Percentiles rank a stretch among this genome's conserved stretches.
These are phyloP conservation scores for Protodeltote pygarga DNA, from an alignment of 2,888 invertebrate genomes.

Conservation along the genomic window DNA sequence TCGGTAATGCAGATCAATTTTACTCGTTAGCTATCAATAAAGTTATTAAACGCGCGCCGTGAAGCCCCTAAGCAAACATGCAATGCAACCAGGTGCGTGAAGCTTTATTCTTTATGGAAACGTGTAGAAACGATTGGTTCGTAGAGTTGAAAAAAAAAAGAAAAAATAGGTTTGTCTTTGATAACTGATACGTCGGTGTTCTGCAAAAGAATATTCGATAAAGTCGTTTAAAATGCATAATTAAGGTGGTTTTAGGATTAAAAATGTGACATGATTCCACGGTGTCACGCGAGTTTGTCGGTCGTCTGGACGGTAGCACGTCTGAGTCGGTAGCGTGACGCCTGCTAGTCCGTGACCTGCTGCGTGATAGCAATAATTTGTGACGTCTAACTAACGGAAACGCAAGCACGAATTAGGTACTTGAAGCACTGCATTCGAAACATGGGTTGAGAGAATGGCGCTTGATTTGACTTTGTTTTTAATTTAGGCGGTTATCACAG, in stretches of 20 bases:
- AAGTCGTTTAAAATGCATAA: constrained; percentile 37
- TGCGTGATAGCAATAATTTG: constrained; percentile 30
- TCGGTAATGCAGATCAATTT: constrained; percentile 82
- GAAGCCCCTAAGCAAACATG: constrained; percentile 56
- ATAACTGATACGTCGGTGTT: constrained; percentile 30
- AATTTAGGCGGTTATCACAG: too few relatives aligned
- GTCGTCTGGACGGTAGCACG: constrained; percentile 2
- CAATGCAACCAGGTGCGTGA: constrained; percentile 52
- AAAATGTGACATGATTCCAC: constrained; percentile 24
- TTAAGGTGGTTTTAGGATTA: constrained; percentile 19
- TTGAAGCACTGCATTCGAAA: too few relatives aligned
- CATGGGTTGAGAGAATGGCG: too few relatives aligned
- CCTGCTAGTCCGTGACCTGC: constrained; percentile 21
- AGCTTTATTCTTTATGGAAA: constrained; percentile 35
- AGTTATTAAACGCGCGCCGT: constrained; percentile 69
- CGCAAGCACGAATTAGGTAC: neutral
- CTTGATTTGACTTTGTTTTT: too few relatives aligned
- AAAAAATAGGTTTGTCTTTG: too few relatives aligned
- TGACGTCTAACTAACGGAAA: constrained; percentile 22
- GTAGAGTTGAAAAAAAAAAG: constrained; percentile 32
- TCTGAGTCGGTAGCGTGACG: constrained; percentile 28
- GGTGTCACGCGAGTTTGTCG: constrained; percentile 24
- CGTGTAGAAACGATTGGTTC: constrained; percentile 32
- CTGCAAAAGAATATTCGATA: constrained; percentile 20
- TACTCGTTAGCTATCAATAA: constrained; percentile 79